phyloP scores from a whole-genome alignment of 2,888 invertebrate genomes.

The Synanthedon vespiformis region DNA sequence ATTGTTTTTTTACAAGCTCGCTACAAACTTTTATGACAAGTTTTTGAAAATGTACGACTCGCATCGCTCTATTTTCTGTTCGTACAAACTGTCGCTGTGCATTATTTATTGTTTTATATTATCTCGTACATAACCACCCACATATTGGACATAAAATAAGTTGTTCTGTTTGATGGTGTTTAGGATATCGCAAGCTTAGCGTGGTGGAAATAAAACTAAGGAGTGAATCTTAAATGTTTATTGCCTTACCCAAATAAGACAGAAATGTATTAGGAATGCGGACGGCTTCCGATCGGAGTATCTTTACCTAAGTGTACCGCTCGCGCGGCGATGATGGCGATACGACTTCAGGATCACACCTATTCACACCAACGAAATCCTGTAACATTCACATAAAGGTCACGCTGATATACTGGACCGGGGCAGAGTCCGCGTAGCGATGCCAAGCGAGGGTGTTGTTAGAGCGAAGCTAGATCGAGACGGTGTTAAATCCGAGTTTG shows the following conservation, averaged over 20 bases:
- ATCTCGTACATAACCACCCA: background rate
- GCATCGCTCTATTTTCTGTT: constrained; percentile 20
- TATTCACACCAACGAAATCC: constrained; percentile 61
- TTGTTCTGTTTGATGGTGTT: constrained; percentile 1
- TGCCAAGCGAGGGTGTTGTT: constrained; percentile 55
- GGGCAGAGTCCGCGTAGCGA: constrained; percentile 47
- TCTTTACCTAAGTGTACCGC: constrained; percentile 17
- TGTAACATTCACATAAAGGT: constrained; percentile 62
- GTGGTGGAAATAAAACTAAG: constrained; percentile 29
- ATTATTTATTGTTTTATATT: constrained; percentile 1
- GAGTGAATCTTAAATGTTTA: constrained; percentile 48
- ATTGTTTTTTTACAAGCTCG: no score
- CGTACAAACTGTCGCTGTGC: constrained; percentile 18
- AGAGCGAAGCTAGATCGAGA: constrained; percentile 65
- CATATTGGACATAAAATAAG: no score
- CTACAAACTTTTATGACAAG: background rate
- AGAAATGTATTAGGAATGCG: constrained; percentile 54
- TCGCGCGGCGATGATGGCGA: constrained; percentile 12
- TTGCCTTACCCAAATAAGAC: constrained; percentile 51
- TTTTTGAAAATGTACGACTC: constrained; percentile 4
- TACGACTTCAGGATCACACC: constrained; percentile 36
- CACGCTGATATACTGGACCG: constrained; percentile 36
- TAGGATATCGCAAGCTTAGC: constrained; percentile 31
- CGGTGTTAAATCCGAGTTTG: constrained; percentile 60
- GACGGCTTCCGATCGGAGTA: constrained; percentile 43